A percentile compares a stretch with the other conserved stretches of the same genome.
phyloP scores from a whole-genome alignment of 2,113 vertebrate species.

The Pseudonaja textilis region DNA sequence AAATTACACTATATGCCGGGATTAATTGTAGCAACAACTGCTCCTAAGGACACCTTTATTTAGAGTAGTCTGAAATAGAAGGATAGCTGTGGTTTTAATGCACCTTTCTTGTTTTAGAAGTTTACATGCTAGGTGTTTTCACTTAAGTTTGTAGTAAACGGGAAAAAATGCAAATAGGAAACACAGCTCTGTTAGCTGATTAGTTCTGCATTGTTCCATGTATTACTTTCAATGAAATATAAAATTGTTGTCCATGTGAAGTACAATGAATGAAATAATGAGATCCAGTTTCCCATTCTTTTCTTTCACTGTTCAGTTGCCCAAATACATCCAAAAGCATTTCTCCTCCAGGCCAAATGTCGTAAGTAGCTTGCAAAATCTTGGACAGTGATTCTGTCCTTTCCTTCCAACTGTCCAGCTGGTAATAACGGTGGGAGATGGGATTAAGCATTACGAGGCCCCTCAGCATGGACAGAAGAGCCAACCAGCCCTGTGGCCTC shows the following conservation, averaged over 20 bases:
- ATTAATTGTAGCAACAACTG: not conserved
- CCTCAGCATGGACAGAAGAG: not conserved
- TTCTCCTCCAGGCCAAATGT: conserved; percentile 23
- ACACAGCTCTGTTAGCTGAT: not conserved
- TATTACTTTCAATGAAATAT: not conserved
- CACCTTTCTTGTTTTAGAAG: conserved; percentile 31
- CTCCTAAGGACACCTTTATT: not conserved
- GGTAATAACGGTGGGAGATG: too few species aligned
- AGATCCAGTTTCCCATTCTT: not conserved
- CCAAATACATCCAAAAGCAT: conserved; percentile 28
- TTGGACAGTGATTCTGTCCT: not conserved
- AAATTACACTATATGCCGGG: not conserved
- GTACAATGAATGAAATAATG: not conserved
- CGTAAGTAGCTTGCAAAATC: conserved; percentile 27
- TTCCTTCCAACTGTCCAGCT: too few species aligned
- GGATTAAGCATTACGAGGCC: not conserved
- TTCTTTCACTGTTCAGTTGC: not conserved
- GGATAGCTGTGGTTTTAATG: not conserved
- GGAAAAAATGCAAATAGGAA: not conserved
- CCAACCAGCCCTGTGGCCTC: conserved; percentile 5
- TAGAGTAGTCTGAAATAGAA: not conserved
- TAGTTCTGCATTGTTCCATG: not conserved
- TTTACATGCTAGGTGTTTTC: conserved; percentile 24
- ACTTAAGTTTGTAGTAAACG: conserved; percentile 22
- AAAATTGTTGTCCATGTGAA: not conserved